phyloP scores from a whole-genome alignment of 2,113 vertebrate genomes.

The Tretioscincus oriximinensis region DNA sequence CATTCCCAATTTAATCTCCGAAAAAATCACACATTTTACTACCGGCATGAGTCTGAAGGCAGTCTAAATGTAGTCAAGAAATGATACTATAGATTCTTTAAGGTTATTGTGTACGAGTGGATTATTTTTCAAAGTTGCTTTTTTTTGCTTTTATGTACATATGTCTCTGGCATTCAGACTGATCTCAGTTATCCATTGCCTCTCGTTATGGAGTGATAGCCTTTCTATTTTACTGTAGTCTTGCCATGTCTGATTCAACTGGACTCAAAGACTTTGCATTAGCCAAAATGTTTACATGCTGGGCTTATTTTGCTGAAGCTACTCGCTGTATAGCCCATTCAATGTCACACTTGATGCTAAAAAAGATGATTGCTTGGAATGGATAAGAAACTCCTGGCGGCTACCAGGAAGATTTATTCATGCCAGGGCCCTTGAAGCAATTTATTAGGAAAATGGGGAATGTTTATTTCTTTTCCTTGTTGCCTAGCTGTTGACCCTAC shows the following conservation, averaged over 20 bases:
- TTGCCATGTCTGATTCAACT: slow-evolving; percentile 76
- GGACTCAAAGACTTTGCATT: slow-evolving; percentile 76
- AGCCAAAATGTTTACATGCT: slow-evolving; percentile 72
- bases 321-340: slow-evolving; percentile 53
- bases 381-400: slow-evolving; percentile 68
- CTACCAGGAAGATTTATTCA: slow-evolving; percentile 61
- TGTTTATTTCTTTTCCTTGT: slow-evolving; percentile 55
- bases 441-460: slow-evolving; percentile 44
- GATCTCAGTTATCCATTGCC: slow-evolving; percentile 64
- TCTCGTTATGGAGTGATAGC: slow-evolving; percentile 75
- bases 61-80: slow-evolving; percentile 18
- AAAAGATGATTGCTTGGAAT: slow-evolving; percentile 72
- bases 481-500: slow-evolving; percentile 52
- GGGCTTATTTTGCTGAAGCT: slow-evolving; percentile 61
- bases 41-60: not conserved
- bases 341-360: slow-evolving; percentile 70
- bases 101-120: not conserved
- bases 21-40: not conserved
- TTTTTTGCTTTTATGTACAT: slow-evolving; percentile 45
- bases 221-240: slow-evolving; percentile 69
- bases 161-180: slow-evolving; percentile 71
- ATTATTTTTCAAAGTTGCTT: slow-evolving; percentile 44
- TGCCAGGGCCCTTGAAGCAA: slow-evolving; percentile 56
- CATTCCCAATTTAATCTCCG: not conserved
- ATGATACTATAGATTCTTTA: slow-evolving; percentile 30